Conservation (phyloP, 2,113 vertebrate species). For the Sakesphorus luctuosus region DNA sequence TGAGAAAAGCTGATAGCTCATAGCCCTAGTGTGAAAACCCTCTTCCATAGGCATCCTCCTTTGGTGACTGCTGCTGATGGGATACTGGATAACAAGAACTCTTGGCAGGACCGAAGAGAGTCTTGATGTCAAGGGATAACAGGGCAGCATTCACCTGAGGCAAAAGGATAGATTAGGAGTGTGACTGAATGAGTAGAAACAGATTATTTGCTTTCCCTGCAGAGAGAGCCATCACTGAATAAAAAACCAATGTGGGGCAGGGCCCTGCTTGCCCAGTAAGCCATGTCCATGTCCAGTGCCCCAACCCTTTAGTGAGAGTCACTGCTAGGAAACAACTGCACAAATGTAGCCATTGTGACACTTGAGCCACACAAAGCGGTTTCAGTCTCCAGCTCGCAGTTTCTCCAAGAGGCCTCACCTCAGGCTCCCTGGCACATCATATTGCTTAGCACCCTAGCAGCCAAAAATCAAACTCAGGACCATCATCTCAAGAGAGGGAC, state of each 20-base stretch:
- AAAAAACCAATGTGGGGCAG: rapidly evolving
- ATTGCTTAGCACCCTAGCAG: not conserved
- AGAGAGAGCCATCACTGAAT: not conserved
- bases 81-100: not conserved
- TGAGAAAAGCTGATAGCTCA: not conserved
- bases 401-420: not conserved
- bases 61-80: not conserved
- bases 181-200: not conserved
- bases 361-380: not conserved
- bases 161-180: not conserved
- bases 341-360: rapidly evolving
- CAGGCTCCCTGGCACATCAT: not conserved
- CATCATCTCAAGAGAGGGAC: not conserved
- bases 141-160: not conserved
- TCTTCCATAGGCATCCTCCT: not conserved
- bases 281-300: not conserved
- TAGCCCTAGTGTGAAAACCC: not conserved
- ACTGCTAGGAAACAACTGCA: not conserved
- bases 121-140: not conserved
- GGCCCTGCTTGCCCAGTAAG: not conserved
- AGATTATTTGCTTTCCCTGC: not conserved
- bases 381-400: not conserved
- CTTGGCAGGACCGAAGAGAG: not conserved
- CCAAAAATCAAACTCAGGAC: not conserved
- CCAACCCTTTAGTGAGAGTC: not conserved